Evolutionary conservation across 2,888 invertebrate species (phyloP).

Genomic region (Xanthia icteritia): DNA sequence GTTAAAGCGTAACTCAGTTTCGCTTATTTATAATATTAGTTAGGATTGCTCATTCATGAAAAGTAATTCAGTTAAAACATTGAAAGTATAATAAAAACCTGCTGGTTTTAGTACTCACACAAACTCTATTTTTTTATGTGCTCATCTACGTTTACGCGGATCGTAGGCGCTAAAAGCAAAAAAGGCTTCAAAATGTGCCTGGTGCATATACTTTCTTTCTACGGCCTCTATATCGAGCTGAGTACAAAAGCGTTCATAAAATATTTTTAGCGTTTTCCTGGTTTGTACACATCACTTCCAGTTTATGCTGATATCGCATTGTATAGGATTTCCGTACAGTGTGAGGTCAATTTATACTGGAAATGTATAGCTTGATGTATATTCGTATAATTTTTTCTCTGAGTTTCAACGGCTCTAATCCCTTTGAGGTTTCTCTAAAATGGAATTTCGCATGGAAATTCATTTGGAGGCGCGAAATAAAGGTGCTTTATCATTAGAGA

Average conservation of each 20-base stretch:
- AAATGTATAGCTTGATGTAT: background rate
- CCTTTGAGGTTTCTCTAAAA: conserved; percentile 69
- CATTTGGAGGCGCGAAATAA: conserved; percentile 40
- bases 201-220: conserved; percentile 47
- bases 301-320: no score
- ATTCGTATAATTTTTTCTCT: conserved; percentile 63
- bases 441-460: conserved; percentile 65
- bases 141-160: conserved; percentile 49
- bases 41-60: background rate
- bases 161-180: conserved; percentile 51
- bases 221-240: conserved; percentile 33
- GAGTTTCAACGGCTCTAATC: conserved; percentile 60
- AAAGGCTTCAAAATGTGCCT: conserved; percentile 39
- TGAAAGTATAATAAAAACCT: conserved; percentile 35
- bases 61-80: conserved; percentile 17
- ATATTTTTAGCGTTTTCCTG: conserved; percentile 62
- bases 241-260: conserved; percentile 66
- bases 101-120: conserved; percentile 47
- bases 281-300: no score
- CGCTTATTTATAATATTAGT: no score
- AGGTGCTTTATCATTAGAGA: conserved; percentile 46
- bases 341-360: no score
- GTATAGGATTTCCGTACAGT: no score
- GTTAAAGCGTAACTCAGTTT: no score
- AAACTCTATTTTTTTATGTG: conserved; percentile 49